These are phyloP conservation scores for Cepaea nemoralis DNA, from an alignment of 1,140 invertebrate genomes.

Conservation along the genomic window DNA sequence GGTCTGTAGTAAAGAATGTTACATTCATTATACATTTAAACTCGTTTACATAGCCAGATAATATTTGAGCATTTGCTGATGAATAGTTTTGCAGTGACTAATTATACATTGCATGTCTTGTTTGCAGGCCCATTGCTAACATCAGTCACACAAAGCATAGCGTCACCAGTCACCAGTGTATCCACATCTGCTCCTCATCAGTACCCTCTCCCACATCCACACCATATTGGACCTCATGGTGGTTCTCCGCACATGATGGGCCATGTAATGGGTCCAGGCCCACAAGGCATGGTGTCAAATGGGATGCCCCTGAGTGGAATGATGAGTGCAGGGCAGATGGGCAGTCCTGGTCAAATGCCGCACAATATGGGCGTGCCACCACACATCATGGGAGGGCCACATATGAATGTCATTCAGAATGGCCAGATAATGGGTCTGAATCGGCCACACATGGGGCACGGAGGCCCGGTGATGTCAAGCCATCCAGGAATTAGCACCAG, in stretches of 20 bases:
- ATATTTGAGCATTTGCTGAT: no score
- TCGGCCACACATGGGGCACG: conserved; percentile 19
- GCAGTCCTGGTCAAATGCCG: conserved; percentile 23
- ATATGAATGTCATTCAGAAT: conserved; percentile 38
- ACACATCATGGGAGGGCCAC: conserved; percentile 34
- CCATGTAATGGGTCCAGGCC: conserved; percentile 30
- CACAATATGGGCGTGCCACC: conserved; percentile 28
- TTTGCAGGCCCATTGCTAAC: conserved; percentile 52
- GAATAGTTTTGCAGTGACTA: no score
- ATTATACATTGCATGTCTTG: background rate
- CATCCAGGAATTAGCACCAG: conserved; percentile 31
- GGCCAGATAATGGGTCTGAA: conserved; percentile 32
- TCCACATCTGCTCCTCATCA: conserved; percentile 46
- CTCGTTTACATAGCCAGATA: no score
- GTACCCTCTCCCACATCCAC: conserved; percentile 35
- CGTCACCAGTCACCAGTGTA: conserved; percentile 62
- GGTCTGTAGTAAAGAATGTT: no score
- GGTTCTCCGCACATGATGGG: conserved; percentile 39
- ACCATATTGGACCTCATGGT: conserved; percentile 38
- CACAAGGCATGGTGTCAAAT: conserved; percentile 43
- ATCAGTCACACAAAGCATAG: conserved; percentile 69
- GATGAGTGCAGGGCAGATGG: conserved; percentile 38
- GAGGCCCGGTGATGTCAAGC: conserved; percentile 32
- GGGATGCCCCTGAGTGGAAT: conserved; percentile 32
- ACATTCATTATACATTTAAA: no score